Percentiles rank a stretch among this genome's conserved stretches.
phyloP scores from a whole-genome alignment of 2,888 invertebrate species.

The Trachelus stipa region DNA sequence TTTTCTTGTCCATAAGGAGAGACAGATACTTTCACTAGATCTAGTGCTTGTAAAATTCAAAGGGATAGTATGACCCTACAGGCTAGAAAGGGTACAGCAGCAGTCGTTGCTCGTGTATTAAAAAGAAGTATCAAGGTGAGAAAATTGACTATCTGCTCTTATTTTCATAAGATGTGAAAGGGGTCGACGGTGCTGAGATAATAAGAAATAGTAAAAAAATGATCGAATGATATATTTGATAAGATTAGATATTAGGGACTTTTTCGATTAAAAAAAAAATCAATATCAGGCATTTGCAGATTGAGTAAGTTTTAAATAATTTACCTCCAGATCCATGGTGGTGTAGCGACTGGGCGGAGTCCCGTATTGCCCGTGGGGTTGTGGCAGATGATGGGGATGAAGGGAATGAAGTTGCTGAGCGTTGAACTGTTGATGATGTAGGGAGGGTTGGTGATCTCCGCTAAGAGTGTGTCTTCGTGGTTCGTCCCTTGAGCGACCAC shows the following conservation, averaged over 20 bases:
- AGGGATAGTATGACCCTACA: neutral
- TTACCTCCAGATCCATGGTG: slow-evolving; percentile 84
- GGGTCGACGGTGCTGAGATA: neutral
- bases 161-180: neutral
- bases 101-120: neutral
- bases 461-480: slow-evolving; percentile 86
- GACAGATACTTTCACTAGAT: too few relatives aligned
- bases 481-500: slow-evolving; percentile 74
- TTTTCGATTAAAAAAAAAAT: neutral
- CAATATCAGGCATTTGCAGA: slow-evolving; percentile 38
- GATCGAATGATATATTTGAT: neutral
- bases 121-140: neutral
- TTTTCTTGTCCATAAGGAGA: too few relatives aligned
- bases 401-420: slow-evolving; percentile 59
- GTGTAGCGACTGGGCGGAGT: slow-evolving; percentile 64
- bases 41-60: neutral
- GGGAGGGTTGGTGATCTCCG: slow-evolving; percentile 78
- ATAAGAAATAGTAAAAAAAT: neutral
- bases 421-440: slow-evolving; percentile 68
- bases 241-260: neutral
- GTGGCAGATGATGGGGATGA: slow-evolving; percentile 70
- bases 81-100: neutral
- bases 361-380: slow-evolving; percentile 70
- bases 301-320: slow-evolving; percentile 39
- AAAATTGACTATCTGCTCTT: neutral